Conservation (phyloP, 2,113 vertebrate species). For the Arenaria interpres region DNA sequence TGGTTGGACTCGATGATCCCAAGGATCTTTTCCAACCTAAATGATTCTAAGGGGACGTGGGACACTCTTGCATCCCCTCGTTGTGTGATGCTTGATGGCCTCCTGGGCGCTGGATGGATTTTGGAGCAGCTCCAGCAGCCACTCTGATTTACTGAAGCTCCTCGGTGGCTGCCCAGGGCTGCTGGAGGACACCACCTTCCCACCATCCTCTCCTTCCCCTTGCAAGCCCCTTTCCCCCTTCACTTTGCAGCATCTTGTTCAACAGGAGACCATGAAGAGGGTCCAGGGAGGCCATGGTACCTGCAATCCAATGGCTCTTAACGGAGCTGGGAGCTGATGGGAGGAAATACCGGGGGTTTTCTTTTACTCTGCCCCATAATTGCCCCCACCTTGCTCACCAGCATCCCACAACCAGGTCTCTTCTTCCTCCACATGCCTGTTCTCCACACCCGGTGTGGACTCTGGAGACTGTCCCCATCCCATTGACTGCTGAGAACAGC, state of each 20-base stretch:
- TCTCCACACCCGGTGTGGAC: background rate
- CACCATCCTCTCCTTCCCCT: background rate
- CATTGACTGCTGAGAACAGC: background rate
- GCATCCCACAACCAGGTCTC: background rate
- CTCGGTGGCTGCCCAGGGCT: background rate
- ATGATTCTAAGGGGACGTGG: background rate
- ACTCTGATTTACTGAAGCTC: background rate
- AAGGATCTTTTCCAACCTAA: too few relatives aligned
- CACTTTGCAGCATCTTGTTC: background rate
- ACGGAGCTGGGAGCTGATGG: background rate
- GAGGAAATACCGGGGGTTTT: background rate
- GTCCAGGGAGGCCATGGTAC: background rate
- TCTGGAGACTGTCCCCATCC: background rate
- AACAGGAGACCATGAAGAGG: background rate
- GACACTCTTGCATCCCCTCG: background rate
- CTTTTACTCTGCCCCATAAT: background rate
- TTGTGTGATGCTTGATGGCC: background rate
- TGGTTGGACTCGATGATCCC: too few relatives aligned
- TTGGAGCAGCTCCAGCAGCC: background rate
- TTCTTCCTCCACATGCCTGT: background rate
- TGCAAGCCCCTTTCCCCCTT: too few relatives aligned
- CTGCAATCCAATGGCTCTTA: background rate
- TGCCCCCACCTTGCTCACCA: background rate
- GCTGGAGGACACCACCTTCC: fast-evolving
- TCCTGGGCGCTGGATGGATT: background rate